Evolutionary conservation across 2,113 vertebrate genomes (phyloP), one percentile per base, ranked within the genome.

Genomic region (Platichthys flesus): DNA sequence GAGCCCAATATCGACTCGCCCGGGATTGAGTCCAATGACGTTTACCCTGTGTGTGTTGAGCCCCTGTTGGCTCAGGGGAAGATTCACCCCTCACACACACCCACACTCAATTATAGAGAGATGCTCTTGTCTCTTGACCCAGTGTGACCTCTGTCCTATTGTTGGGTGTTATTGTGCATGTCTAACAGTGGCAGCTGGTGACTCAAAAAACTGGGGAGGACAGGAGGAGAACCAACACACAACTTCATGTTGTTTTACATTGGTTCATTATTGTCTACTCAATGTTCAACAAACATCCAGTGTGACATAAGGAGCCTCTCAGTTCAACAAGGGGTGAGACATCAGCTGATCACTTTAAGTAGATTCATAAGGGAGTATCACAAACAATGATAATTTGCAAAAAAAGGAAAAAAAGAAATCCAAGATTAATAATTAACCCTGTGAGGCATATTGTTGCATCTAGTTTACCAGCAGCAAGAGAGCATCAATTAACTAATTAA

Each of bases 1-100:
- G 74, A 87, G 87, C 85, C 90, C 88, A 81, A 90, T 90, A 91
- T 92, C 88, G 76, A 91, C 90, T 93, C 90, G 59, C 74, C 57
- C 63, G 26, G 88, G 91, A 94, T 88, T 85, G 88, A 87, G 81
- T 89, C 84, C 82, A 83, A 62, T 81, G 82, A 90, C 89, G 91
- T 91, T 93, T 91, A 81, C 86, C 86, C 84, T 72, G 74, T 24
- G 54, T 86, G 76, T 81, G 87, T 86, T 82, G 85, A 89, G 83
- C 85, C 71, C 78, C 80, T 72, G 79, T 81, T 82, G 80, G 85
- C 77, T 90, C 84, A 83, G 62, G 82, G 74, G 78, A 74, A 74
- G 76, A 87, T 87, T 90, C 85, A 76, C 28, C 67, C 47, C 26
- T 31, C 31, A 31, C 31, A 31, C 40, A 57, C 49, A 70, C 62